Conservation (phyloP, 1,140 invertebrate genomes). For the Eulimnadia texana region DNA sequence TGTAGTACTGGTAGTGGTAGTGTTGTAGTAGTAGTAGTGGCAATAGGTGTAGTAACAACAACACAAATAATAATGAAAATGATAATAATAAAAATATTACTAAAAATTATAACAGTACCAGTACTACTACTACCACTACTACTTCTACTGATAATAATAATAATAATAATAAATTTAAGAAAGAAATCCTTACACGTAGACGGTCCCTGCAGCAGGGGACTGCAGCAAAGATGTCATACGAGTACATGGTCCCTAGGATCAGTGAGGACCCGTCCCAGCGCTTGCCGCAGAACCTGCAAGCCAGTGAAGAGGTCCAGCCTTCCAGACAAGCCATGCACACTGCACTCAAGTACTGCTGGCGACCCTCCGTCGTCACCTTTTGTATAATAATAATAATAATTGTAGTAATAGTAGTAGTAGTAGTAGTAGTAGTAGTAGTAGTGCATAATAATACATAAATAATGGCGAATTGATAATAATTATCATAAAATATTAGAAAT, state of each 20-base stretch:
- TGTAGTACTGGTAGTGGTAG: too few relatives aligned
- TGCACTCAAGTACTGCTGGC: slow-evolving; percentile 76
- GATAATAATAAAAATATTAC: background rate
- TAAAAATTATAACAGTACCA: slow-evolving; percentile 4
- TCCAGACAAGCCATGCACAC: slow-evolving; percentile 85
- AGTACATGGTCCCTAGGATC: slow-evolving; percentile 91
- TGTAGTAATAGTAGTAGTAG: background rate
- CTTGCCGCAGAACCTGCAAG: slow-evolving; percentile 63
- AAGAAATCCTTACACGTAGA: slow-evolving; percentile 51
- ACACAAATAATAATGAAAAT: slow-evolving; percentile 22
- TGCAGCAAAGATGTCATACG: slow-evolving; percentile 93
- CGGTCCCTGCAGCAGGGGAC: slow-evolving; percentile 87
- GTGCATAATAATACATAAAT: too few relatives aligned
- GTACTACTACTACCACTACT: background rate
- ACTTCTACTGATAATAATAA: background rate
- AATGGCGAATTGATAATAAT: background rate
- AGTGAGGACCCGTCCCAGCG: slow-evolving; percentile 85
- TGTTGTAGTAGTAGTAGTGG: too few relatives aligned
- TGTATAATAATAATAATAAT: background rate
- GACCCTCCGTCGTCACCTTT: slow-evolving; percentile 28
- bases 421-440: slow-evolving; percentile 43
- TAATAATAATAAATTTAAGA: background rate
- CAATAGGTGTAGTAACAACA: too few relatives aligned
- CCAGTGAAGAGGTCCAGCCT: slow-evolving; percentile 50
- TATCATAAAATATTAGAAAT: background rate